phyloP scores from a whole-genome alignment of 1,140 invertebrate species.

The Leptinotarsa defecta region DNA sequence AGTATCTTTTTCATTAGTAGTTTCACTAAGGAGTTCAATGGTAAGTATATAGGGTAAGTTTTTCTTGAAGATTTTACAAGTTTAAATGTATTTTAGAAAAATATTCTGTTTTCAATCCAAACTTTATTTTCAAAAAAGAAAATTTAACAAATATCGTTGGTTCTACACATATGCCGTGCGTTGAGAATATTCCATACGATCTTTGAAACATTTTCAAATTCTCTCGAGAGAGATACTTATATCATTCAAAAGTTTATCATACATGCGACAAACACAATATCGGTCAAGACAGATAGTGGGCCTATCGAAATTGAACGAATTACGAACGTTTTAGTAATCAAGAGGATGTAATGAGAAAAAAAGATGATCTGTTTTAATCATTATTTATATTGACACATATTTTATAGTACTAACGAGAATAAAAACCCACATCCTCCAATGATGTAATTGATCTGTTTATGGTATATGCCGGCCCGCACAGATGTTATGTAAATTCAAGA shows the following conservation, averaged over 20 bases:
- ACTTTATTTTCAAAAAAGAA: too few species aligned
- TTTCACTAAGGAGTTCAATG: not conserved
- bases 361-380: slow-evolving; percentile 9
- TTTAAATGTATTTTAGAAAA: too few species aligned
- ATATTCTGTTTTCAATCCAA: too few species aligned
- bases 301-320: not conserved
- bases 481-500: too few species aligned
- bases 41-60: not conserved
- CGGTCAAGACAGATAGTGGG: slow-evolving; percentile 7
- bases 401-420: not conserved
- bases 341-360: not conserved
- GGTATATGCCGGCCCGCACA: too few species aligned
- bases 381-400: not conserved
- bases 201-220: too few species aligned
- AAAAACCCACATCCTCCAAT: not conserved
- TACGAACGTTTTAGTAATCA: slow-evolving; percentile 3
- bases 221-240: too few species aligned
- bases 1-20: not conserved
- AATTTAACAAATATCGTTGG: too few species aligned
- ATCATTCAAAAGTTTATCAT: not conserved
- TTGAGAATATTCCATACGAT: too few species aligned
- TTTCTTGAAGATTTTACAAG: too few species aligned
- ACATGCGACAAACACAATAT: not conserved
- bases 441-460: not conserved
- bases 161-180: too few species aligned